These are phyloP conservation scores for Baryphthengus martii DNA, from an alignment of 2,113 vertebrate genomes.

Conservation along the genomic window DNA sequence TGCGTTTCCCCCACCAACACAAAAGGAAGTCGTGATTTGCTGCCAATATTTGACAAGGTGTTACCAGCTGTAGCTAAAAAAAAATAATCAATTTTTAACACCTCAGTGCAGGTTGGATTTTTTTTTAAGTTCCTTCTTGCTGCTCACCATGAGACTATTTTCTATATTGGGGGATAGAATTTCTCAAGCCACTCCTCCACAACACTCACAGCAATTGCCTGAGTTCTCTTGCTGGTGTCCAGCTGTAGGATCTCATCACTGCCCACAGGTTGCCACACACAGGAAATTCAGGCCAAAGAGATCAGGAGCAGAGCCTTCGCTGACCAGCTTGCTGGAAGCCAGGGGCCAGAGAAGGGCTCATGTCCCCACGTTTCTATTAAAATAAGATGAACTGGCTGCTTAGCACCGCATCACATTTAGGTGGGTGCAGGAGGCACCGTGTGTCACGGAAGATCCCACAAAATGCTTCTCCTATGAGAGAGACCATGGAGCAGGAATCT, in stretches of 20 bases:
- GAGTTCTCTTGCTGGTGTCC: not conserved
- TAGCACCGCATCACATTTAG: not conserved
- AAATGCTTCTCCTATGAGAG: not conserved
- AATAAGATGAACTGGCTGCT: not conserved
- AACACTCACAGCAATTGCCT: not conserved
- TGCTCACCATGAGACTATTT: not conserved
- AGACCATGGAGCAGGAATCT: not conserved
- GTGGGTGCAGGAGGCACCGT: not conserved
- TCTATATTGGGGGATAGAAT: not conserved
- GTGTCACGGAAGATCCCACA: not conserved
- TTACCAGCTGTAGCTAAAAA: not conserved
- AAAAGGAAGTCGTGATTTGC: not conserved
- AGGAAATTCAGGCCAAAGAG: not conserved
- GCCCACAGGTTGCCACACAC: not conserved
- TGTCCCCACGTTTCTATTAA: not conserved
- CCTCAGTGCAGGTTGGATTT: not conserved
- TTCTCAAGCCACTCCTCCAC: not conserved
- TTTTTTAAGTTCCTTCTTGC: not conserved
- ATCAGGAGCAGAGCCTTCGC: not conserved
- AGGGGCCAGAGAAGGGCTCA: not conserved
- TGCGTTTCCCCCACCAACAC: not conserved
- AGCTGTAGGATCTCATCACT: not conserved
- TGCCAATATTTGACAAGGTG: not conserved
- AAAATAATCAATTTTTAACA: conserved; percentile 5
- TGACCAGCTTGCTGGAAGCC: not conserved